Conservation (phyloP, 2,888 invertebrate genomes). For the Drosophila emarginata region DNA sequence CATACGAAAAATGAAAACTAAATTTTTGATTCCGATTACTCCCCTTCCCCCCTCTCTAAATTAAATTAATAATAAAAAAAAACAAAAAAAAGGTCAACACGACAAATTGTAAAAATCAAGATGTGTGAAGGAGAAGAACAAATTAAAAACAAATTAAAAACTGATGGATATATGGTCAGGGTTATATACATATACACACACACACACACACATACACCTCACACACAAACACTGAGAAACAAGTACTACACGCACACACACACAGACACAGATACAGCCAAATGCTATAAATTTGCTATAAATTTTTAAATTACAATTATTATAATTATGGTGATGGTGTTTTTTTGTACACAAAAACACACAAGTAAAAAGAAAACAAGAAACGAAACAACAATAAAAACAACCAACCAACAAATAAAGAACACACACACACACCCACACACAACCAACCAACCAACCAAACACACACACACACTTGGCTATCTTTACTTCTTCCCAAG, state of each 20-base stretch:
- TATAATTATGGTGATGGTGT: slow-evolving; percentile 28
- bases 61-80: not conserved
- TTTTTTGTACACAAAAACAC: slow-evolving; percentile 18
- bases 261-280: slow-evolving; percentile 23
- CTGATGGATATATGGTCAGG: slow-evolving; percentile 53
- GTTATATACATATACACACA: slow-evolving; percentile 55
- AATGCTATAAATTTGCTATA: slow-evolving; percentile 6
- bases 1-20: slow-evolving; percentile 16
- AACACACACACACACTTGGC: slow-evolving; percentile 57
- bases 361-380: slow-evolving; percentile 24
- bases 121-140: not conserved
- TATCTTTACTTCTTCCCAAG: slow-evolving; percentile 21
- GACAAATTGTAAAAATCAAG: slow-evolving; percentile 18
- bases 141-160: slow-evolving; percentile 12
- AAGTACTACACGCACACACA: slow-evolving; percentile 7
- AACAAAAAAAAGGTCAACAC: slow-evolving; percentile 13
- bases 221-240: not conserved
- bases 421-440: slow-evolving; percentile 15
- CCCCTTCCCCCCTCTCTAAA: not conserved
- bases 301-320: slow-evolving; percentile 2
- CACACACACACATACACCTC: slow-evolving; percentile 30
- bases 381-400: slow-evolving; percentile 10
- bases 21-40: not conserved
- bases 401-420: slow-evolving; percentile 7
- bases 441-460: slow-evolving; percentile 22